Conservation (phyloP, 2,113 vertebrate species). For the Pycnonotus jocosus region DNA sequence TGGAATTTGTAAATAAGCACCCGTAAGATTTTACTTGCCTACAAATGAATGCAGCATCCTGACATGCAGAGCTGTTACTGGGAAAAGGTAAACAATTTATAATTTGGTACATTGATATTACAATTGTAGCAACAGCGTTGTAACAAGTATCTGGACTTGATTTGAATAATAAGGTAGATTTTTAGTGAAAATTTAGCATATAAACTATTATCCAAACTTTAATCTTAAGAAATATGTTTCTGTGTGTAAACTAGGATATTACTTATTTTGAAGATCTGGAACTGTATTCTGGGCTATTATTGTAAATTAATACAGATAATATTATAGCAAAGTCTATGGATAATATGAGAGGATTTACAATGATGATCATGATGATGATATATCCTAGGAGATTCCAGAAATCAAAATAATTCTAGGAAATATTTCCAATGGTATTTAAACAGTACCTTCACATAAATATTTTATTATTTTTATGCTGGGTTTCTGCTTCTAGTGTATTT, state of each 20-base stretch:
- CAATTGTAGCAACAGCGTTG: neutral
- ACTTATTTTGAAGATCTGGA: neutral
- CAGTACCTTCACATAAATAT: neutral
- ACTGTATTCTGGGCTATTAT: neutral
- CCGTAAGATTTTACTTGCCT: neutral
- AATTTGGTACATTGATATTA: neutral
- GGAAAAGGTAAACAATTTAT: neutral
- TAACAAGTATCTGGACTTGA: neutral
- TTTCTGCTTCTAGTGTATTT: neutral
- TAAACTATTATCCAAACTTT: neutral
- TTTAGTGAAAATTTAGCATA: neutral
- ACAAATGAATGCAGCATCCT: neutral
- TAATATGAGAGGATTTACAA: neutral
- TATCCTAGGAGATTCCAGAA: neutral
- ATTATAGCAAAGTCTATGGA: neutral
- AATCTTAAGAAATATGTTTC: neutral
- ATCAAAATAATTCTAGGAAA: neutral
- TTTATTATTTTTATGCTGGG: neutral
- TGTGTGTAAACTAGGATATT: neutral
- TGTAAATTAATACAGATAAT: neutral
- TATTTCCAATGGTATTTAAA: neutral
- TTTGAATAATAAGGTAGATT: neutral
- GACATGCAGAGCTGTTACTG: neutral
- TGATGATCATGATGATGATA: neutral
- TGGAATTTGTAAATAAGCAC: neutral